Conservation (phyloP, 1,140 invertebrate genomes). For the Polyergus mexicanus region DNA sequence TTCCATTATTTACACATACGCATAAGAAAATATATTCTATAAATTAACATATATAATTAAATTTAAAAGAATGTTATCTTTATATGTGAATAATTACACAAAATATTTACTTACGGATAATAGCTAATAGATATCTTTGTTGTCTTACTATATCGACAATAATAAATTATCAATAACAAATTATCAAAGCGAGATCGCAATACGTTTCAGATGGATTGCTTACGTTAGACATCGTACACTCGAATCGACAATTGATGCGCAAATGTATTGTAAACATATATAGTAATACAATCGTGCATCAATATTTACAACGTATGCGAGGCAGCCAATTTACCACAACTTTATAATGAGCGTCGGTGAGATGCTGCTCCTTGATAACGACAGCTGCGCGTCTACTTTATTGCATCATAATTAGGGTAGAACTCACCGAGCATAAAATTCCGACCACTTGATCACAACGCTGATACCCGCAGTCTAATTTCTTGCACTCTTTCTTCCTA, state of each 20-base stretch:
- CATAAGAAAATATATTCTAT: conserved; percentile 5
- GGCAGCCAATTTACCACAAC: conserved; percentile 63
- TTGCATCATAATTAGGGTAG: conserved; percentile 72
- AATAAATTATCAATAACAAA: no score
- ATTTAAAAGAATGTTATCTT: not conserved
- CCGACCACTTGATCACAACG: conserved; percentile 52
- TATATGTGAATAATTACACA: not conserved
- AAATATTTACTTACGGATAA: conserved; percentile 7
- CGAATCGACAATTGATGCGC: conserved; percentile 46
- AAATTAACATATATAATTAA: not conserved
- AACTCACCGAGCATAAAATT: conserved; percentile 72
- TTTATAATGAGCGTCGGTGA: conserved; percentile 64
- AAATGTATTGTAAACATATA: conserved; percentile 12
- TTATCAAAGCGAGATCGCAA: not conserved
- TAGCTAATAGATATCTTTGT: conserved; percentile 15
- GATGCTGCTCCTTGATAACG: conserved; percentile 64
- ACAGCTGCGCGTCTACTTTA: conserved; percentile 59
- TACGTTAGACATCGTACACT: conserved; percentile 22
- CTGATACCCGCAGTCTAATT: conserved; percentile 66
- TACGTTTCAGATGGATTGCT: conserved; percentile 22
- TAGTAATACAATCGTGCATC: conserved; percentile 54
- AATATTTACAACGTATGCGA: conserved; percentile 66
- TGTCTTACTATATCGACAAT: not conserved
- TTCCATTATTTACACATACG: not conserved
- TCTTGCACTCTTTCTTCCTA: not conserved